Evolutionary conservation across 2,888 invertebrate species (phyloP).

Genomic region (Ctena decussata): DNA sequence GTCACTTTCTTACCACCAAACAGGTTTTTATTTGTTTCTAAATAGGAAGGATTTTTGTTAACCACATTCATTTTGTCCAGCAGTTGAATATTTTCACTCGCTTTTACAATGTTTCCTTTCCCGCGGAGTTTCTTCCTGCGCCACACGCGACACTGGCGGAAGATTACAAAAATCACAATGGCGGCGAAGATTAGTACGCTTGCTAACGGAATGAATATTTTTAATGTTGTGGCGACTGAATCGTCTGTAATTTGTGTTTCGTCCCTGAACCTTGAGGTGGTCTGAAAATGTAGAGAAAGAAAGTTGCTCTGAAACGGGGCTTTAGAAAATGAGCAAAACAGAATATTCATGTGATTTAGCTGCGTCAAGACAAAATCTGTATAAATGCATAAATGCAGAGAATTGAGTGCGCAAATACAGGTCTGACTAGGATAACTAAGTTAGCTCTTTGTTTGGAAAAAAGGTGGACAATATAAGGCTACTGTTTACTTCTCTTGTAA

Average conservation of each 20-base stretch:
- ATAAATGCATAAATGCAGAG: not conserved
- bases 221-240: conserved; percentile 41
- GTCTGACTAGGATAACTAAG: not conserved
- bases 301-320: not conserved
- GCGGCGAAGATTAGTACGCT: conserved; percentile 65
- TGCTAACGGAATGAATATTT: conserved; percentile 74
- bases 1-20: conserved; percentile 62
- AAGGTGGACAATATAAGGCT: too few relatives aligned
- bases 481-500: too few relatives aligned
- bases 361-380: not conserved
- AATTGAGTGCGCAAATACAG: not conserved
- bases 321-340: not conserved
- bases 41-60: conserved; percentile 84
- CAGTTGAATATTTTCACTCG: conserved; percentile 79
- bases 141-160: conserved; percentile 62
- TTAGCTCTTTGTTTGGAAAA: too few relatives aligned
- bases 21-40: conserved; percentile 65
- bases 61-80: conserved; percentile 83
- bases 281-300: not conserved
- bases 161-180: conserved; percentile 66
- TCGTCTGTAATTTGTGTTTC: conserved; percentile 16
- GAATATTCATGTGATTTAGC: not conserved
- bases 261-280: conserved; percentile 12
- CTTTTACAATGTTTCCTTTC: conserved; percentile 71
- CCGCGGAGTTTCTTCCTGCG: conserved; percentile 64